Conservation (phyloP, 2,113 vertebrate genomes). For the Vanacampus margaritifer region DNA sequence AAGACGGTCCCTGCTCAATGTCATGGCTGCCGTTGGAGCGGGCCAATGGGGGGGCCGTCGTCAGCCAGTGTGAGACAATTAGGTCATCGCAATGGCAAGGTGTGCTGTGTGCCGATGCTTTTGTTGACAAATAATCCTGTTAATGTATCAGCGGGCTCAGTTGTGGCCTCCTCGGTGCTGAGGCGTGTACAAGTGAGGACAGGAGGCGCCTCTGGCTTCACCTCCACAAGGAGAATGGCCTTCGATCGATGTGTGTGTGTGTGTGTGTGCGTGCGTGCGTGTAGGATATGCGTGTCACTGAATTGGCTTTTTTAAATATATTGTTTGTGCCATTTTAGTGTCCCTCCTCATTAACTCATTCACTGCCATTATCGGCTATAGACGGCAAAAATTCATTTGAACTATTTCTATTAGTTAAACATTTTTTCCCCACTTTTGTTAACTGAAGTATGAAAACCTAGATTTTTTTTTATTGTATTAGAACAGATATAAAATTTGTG, state of each 20-base stretch:
- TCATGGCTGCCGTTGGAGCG: conserved; percentile 60
- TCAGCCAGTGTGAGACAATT: conserved; percentile 46
- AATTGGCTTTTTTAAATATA: conserved; percentile 15
- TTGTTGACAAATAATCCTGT: conserved; percentile 56
- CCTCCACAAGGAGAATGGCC: conserved; percentile 41
- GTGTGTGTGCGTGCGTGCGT: conserved; percentile 1
- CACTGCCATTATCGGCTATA: too few relatives aligned
- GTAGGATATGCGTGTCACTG: conserved; percentile 8
- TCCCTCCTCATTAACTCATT: neutral
- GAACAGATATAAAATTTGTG: too few relatives aligned
- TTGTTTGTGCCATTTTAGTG: conserved; percentile 25
- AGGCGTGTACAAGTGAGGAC: conserved; percentile 3
- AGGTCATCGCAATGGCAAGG: conserved; percentile 64
- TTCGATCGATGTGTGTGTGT: conserved; percentile 33
- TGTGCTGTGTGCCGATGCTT: conserved; percentile 52
- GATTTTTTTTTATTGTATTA: too few relatives aligned
- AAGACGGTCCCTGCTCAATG: conserved; percentile 61
- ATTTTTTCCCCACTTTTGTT: too few relatives aligned
- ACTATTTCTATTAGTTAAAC: too few relatives aligned
- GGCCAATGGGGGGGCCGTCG: conserved; percentile 43
- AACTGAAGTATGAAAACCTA: too few relatives aligned
- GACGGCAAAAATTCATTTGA: too few relatives aligned
- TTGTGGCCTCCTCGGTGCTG: conserved; percentile 29
- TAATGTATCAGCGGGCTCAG: conserved; percentile 27
- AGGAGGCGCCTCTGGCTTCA: conserved; percentile 27